Evolutionary conservation across 2,797 vertebrate genomes (phyloP).

Genomic region (Pempheris klunzingeri): DNA sequence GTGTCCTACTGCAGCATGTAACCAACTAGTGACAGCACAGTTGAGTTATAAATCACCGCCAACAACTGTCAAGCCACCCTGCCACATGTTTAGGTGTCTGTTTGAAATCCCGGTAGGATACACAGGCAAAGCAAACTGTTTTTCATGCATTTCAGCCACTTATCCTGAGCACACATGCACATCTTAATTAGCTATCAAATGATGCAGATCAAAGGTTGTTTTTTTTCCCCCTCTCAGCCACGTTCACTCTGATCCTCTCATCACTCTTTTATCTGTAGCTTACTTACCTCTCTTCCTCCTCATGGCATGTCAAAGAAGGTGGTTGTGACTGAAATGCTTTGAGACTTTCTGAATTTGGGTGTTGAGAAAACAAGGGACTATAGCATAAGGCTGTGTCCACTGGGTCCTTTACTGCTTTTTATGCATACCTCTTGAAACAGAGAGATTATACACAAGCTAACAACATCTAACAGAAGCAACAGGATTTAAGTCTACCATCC

Average conservation of each 20-base stretch:
- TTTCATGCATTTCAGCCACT: conserved; percentile 47
- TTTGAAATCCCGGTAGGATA: conserved; percentile 33
- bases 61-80: conserved; percentile 9
- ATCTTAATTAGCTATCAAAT: conserved; percentile 57
- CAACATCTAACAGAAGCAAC: conserved; percentile 11
- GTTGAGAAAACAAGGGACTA: conserved; percentile 14
- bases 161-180: conserved; percentile 42
- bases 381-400: conserved; percentile 9
- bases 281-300: conserved; percentile 12
- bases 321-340: conserved; percentile 41
- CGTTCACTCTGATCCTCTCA: conserved; percentile 45
- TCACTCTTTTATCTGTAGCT: conserved; percentile 27
- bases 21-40: conserved; percentile 10
- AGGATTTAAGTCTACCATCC: conserved; percentile 26
- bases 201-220: conserved; percentile 44
- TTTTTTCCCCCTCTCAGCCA: conserved; percentile 19
- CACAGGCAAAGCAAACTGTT: conserved; percentile 23
- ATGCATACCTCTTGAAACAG: conserved; percentile 6
- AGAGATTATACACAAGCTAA: conserved; percentile 1
- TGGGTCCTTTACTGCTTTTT: conserved; percentile 10
- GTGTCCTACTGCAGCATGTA: conserved; percentile 5
- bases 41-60: conserved; percentile 15
- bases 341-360: not conserved
- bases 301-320: conserved; percentile 13
- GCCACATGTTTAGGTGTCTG: conserved; percentile 17